A percentile compares a stretch with the other conserved stretches of the same genome.
These are phyloP conservation scores for Hyalella azteca DNA, from an alignment of 2,888 invertebrate species.

Conservation along the genomic window DNA sequence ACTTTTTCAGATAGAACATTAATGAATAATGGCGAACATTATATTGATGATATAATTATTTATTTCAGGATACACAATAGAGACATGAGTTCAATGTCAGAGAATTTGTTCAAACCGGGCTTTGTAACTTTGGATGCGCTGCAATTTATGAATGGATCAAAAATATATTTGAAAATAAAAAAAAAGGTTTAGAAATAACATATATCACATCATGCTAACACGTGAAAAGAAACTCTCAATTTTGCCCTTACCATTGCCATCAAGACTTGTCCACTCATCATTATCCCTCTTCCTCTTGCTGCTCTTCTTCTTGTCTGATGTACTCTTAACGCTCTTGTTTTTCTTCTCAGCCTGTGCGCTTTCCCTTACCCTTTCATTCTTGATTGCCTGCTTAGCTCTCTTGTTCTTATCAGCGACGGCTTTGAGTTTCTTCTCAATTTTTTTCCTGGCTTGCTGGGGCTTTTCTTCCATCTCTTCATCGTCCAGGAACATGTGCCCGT, in stretches of 20 bases:
- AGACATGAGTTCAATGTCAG: too few relatives aligned
- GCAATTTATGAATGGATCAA: too few relatives aligned
- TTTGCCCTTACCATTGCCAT: neutral
- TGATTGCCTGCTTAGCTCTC: neutral
- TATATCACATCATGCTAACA: too few relatives aligned
- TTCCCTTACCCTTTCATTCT: neutral
- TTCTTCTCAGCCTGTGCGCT: neutral
- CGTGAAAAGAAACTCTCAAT: too few relatives aligned
- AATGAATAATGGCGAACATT: too few relatives aligned
- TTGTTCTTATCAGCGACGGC: neutral
- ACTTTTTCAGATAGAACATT: too few relatives aligned
- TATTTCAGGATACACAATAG: too few relatives aligned
- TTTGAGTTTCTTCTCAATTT: conserved; percentile 25
- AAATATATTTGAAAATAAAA: too few relatives aligned
- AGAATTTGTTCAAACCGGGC: too few relatives aligned
- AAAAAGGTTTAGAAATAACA: too few relatives aligned
- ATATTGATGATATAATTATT: too few relatives aligned
- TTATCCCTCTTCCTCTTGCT: neutral
- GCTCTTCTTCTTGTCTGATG: neutral
- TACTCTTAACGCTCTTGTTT: neutral
- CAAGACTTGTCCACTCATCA: neutral
- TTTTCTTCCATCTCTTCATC: conserved; percentile 55
- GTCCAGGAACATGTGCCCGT: conserved; percentile 62
- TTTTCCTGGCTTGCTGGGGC: conserved; percentile 43
- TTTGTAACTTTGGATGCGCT: too few relatives aligned